These are phyloP conservation scores for Drosophila niveifrons DNA, from an alignment of 2,888 invertebrate genomes.

Conservation along the genomic window DNA sequence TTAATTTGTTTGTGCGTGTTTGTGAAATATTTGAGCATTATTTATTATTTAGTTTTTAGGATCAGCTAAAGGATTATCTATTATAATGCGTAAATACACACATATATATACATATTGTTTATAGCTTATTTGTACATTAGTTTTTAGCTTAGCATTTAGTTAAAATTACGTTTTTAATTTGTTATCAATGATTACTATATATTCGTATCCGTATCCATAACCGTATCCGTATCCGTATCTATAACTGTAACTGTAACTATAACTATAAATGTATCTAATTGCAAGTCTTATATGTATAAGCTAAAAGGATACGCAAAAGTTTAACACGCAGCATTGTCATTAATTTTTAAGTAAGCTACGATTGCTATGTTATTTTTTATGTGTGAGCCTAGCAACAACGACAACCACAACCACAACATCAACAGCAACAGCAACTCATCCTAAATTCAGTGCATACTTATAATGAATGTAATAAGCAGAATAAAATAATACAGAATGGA, in stretches of 20 bases:
- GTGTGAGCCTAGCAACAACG: conserved; percentile 49
- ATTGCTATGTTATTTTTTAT: conserved; percentile 67
- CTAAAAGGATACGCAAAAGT: conserved; percentile 54
- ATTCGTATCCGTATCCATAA: conserved; percentile 36
- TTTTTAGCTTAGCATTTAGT: conserved; percentile 58
- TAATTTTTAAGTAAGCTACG: conserved; percentile 65
- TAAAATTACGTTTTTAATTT: conserved; percentile 62
- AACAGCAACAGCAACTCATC: conserved; percentile 41
- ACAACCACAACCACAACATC: conserved; percentile 8
- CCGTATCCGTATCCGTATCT: conserved; percentile 42
- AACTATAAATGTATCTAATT: conserved; percentile 44
- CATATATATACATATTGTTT: conserved; percentile 16
- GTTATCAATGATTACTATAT: conserved; percentile 64
- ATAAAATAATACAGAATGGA: neutral
- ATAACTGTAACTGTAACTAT: conserved; percentile 31
- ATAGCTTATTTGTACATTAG: conserved; percentile 36
- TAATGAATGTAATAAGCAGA: conserved; percentile 9
- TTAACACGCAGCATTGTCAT: conserved; percentile 76
- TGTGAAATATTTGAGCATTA: conserved; percentile 55
- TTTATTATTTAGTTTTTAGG: conserved; percentile 80
- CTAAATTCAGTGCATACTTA: conserved; percentile 37
- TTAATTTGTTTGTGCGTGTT: conserved; percentile 65
- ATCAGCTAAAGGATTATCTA: conserved; percentile 31
- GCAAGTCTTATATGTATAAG: conserved; percentile 66
- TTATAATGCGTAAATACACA: conserved; percentile 14